Conservation (phyloP, 2,888 invertebrate species). For the Patella pellucida region DNA sequence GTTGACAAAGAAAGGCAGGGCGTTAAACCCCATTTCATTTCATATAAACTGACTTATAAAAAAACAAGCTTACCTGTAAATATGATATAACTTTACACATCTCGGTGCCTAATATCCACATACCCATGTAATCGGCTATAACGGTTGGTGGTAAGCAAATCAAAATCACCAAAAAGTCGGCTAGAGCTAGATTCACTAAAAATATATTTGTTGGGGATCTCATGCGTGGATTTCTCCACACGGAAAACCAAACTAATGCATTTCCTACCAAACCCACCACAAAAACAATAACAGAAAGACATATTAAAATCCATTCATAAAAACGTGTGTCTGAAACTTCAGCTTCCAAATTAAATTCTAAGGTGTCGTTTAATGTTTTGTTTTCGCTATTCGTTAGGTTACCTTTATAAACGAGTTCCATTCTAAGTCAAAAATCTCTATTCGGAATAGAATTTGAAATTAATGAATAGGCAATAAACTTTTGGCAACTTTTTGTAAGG, state of each 20-base stretch:
- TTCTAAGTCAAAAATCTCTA: no score
- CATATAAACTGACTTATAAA: no score
- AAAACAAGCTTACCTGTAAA: constrained; percentile 81
- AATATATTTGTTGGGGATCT: constrained; percentile 94
- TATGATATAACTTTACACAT: constrained; percentile 92
- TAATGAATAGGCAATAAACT: no score
- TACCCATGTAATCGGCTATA: constrained; percentile 90
- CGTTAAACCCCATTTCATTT: no score
- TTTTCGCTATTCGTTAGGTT: no score
- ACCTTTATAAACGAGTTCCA: no score
- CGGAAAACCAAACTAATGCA: constrained; percentile 88
- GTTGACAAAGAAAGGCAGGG: no score
- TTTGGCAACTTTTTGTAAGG: no score
- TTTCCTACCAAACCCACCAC: constrained; percentile 88
- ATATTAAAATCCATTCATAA: constrained; percentile 81
- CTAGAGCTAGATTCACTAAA: constrained; percentile 88
- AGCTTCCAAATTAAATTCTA: no score
- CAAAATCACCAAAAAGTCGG: constrained; percentile 89
- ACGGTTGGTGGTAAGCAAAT: constrained; percentile 90
- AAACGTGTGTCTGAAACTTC: not conserved
- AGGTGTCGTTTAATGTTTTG: no score
- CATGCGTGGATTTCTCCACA: constrained; percentile 89
- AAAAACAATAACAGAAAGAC: constrained; percentile 83
- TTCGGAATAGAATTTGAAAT: no score
- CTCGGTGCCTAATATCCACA: constrained; percentile 90